Evolutionary conservation across 2,888 invertebrate species (phyloP).

Genomic region (Globia sparganii): DNA sequence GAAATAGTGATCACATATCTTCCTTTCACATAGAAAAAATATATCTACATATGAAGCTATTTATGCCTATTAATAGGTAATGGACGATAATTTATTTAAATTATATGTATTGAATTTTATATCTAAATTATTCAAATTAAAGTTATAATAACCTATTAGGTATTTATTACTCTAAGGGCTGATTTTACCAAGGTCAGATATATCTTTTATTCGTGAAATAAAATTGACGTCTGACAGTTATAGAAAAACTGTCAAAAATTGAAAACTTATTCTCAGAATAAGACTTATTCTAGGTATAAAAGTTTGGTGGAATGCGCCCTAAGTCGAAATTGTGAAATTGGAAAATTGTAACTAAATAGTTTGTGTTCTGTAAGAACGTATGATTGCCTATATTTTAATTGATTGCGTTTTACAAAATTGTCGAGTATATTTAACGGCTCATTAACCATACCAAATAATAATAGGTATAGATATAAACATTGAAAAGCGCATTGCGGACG

Average conservation of each 20-base stretch:
- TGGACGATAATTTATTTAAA: conserved; percentile 72
- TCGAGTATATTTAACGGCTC: conserved; percentile 28
- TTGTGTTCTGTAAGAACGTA: conserved; percentile 64
- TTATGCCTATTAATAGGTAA: conserved; percentile 80
- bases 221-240: too few relatives aligned
- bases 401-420: conserved; percentile 41
- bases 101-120: conserved; percentile 70
- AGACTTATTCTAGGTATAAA: too few relatives aligned
- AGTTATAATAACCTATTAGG: conserved; percentile 56
- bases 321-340: conserved; percentile 61
- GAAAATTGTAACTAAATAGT: conserved; percentile 49
- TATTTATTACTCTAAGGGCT: conserved; percentile 62
- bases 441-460: conserved; percentile 27
- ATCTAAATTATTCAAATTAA: conserved; percentile 65
- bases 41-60: conserved; percentile 69
- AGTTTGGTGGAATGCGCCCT: too few relatives aligned
- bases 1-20: conserved; percentile 84
- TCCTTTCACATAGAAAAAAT: conserved; percentile 79
- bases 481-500: neutral
- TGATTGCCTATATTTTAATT: conserved; percentile 29
- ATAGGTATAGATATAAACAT: conserved; percentile 19
- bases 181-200: too few relatives aligned
- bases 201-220: too few relatives aligned
- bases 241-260: too few relatives aligned
- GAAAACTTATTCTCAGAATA: too few relatives aligned